A percentile compares a stretch with the other conserved stretches of the same genome.
Conservation (phyloP, 30 jellyfish, hydroid and myxozoan species). For the Haliclystus octoradiatus region DNA sequence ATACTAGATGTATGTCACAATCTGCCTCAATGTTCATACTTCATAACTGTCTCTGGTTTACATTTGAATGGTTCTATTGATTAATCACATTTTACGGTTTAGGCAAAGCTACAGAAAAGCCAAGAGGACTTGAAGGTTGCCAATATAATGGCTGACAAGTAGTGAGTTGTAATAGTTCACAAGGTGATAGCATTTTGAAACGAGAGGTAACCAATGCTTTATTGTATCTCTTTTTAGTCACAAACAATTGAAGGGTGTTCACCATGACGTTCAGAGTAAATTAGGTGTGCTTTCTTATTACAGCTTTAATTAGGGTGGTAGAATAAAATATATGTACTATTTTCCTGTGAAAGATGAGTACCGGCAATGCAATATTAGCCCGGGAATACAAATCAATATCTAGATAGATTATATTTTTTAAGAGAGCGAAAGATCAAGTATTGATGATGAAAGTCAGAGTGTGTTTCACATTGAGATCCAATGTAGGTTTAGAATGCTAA, state of each 20-base stretch:
- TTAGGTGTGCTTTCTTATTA: conserved; percentile 41
- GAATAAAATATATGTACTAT: too few relatives aligned
- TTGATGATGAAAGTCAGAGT: too few relatives aligned
- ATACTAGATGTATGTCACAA: conserved; percentile 27
- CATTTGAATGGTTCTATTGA: neutral
- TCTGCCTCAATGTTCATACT: neutral
- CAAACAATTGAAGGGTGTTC: conserved; percentile 65
- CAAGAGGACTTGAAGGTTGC: conserved; percentile 87
- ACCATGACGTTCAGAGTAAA: conserved; percentile 38
- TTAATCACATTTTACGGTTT: neutral
- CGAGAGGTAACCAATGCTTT: neutral
- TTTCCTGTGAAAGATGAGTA: too few relatives aligned
- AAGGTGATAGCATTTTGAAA: neutral
- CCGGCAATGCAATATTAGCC: too few relatives aligned
- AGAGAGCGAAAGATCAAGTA: too few relatives aligned
- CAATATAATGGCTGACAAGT: conserved; percentile 79
- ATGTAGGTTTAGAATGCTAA: too few relatives aligned
- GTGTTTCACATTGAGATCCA: too few relatives aligned
- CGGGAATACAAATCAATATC: too few relatives aligned
- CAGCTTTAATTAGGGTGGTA: too few relatives aligned
- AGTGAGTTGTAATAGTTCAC: conserved; percentile 30
- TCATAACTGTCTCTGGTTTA: neutral
- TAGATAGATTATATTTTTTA: too few relatives aligned
- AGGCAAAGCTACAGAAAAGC: conserved; percentile 39
- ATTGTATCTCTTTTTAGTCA: conserved; percentile 26